Evolutionary conservation across 2,113 vertebrate species (phyloP).

Genomic region (Gallinago undulata): DNA sequence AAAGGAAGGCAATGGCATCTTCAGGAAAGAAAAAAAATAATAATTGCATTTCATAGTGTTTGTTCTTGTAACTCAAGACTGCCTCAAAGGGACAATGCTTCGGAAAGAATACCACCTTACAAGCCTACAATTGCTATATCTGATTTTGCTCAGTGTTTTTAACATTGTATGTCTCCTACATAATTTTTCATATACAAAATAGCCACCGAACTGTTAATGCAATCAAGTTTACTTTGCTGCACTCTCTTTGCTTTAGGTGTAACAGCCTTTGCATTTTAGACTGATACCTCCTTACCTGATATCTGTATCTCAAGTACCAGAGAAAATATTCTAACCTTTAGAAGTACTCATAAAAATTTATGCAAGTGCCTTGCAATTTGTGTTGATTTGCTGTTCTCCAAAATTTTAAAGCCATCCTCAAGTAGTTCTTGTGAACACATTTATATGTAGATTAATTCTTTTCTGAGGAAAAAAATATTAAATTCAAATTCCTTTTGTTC

Average conservation of each 20-base stretch:
- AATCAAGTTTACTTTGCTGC: neutral
- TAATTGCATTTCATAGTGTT: neutral
- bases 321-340: neutral
- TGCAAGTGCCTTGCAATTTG: neutral
- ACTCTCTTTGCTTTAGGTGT: neutral
- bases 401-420: neutral
- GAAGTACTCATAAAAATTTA: neutral
- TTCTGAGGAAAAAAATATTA: neutral
- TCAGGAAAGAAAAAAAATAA: neutral
- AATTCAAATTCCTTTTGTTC: neutral
- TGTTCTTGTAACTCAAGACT: neutral
- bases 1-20: neutral
- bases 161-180: neutral
- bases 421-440: neutral
- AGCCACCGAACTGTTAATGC: neutral
- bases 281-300: neutral
- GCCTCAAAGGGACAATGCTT: neutral
- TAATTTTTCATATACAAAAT: neutral
- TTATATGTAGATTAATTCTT: neutral
- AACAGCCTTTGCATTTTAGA: neutral
- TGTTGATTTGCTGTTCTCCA: neutral
- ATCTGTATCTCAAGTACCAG: fast-evolving
- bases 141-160: neutral
- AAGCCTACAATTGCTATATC: neutral
- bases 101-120: neutral